Evolutionary conservation across 2,113 vertebrate species (phyloP), one percentile per base, ranked within the genome.

Genomic region (Andinoacara biseriatus): DNA sequence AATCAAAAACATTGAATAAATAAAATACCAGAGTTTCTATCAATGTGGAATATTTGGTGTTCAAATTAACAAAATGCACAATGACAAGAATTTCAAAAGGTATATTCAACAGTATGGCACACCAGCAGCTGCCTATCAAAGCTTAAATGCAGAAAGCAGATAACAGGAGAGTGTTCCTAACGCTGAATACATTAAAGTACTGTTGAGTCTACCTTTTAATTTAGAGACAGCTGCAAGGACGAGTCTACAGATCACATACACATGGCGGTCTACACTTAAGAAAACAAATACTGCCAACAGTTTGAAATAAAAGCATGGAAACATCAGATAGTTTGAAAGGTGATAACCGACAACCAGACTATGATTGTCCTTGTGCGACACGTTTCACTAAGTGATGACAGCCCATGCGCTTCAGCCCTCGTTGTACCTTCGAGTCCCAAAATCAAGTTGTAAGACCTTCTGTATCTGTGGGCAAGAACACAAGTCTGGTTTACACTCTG

Each of bases 31-130:
- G 76, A 29, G 69, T 52, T 65, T 6, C 67, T 79, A 75, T 83
- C 7, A 61, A 13, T 11, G 43, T 81, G 74, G 61, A 84, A 82
- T 86, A 88, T 86, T 88, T 88, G 65, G 74, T 80, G 74, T 35
- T 46, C 57, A 82, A 85, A 83, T 69, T 2, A 81, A 81, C 10
- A 67, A 83, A 72, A 86, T 2, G 1, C 57, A 80, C 74, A 38
- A 22, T 5, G 0, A 49, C 40, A 54, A 59, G 5, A 49, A 33
- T 75, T 52, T 31, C 0, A 46, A 81, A 90, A 87, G 86, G 90
- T 92, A 82, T 60, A 85, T 35, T 91, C 89, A 87, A 91, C 87
- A 90, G 88, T 81, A 74, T 82, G 77, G 87, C 92, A 90, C 86
- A 8, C 62, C 63, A 74, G 84, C 75, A n/a, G 58, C n/a, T 40